Base-by-base conservation (phyloP, 2,113 vertebrate genomes). In the Hucho hucho region DNA sequence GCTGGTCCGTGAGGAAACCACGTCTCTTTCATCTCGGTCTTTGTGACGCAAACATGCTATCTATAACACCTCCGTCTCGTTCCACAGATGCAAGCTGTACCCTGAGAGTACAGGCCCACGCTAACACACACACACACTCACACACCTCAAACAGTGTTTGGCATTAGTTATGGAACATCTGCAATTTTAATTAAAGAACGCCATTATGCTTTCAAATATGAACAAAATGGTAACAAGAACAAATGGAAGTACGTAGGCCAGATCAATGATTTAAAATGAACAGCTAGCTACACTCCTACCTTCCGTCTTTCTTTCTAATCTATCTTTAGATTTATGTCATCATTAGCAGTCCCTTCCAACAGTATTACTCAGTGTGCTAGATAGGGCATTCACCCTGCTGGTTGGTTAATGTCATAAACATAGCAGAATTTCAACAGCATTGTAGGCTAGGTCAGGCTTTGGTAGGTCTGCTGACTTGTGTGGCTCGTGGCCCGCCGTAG, bases 181-280 rank as follows among this genome's bases (percentile, higher is more conserved):
- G 63, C 61, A 69, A 75, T 72, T 90, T 89, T 53, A n/a, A 16
- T 61, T 88, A 12, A 43, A 43, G 37, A 88, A 89, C 71, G 24
- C 75, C 74, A 77, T 89, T 88, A 80, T 72, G 28, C 74, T 73
- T 76, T 89, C 88, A 81, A 88, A 86, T 76, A 81, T 69, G 58
- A 74, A 84, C 79, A 25, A 4, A 24, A 75, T 77, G 68, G 75
- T 28, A 78, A 72, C 75, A 25, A 84, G 79, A 75, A 67, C 6
- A 79, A 29, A 68, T 77, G 20, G 80, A 67, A 74, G 76, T 76
- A 70, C 80, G 79, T 46, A 56, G 68, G 64, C 64, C 66, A 74
- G 69, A 68, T 22, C 22, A 69, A 26, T 72, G 16, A 6, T 65
- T 72, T 66, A 64, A 25, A 84, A 79, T 81, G 18, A 69, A 70